Evolutionary conservation across 2,797 vertebrate species (phyloP), one percentile per base, ranked within the genome.

Genomic region (Lepus townsendii): DNA sequence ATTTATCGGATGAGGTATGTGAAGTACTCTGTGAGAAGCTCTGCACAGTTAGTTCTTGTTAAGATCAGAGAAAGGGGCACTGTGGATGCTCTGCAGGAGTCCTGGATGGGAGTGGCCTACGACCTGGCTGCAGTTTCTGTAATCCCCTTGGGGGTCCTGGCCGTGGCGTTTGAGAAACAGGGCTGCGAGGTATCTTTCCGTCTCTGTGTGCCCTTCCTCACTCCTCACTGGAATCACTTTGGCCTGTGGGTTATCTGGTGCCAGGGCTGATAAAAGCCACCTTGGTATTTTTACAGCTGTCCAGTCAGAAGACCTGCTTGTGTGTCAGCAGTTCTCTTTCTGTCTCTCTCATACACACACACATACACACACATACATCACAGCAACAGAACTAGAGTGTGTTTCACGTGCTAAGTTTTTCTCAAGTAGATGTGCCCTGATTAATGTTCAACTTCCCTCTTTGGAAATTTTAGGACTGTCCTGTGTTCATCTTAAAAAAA

Each of bases 51-150:
- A 62, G 50, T 73, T 89, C 75, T 82, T 89, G 50, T 88, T 83
- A 52, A 2, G 22, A 66, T 86, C 38, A 42, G 68, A 96, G 95
- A 95, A 94, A 93, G 90, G 80, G 72, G 35, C 93, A 63, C 84
- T 96, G 83, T 87, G 65, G 84, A 76, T 69, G 52, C 62, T 27
- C 84, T 93, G 32, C 22, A 35, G 50, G n/a, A 71, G 42, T 78
- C 78, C 68, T 38, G 50, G 13, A 4, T 14, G 75, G 88, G 88
- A 60, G 19, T 8, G 19, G 19, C 85, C 22, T 83, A 62, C 88
- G 72, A 0, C 5, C 27, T 27, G 24, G 73, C 92, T 96, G 66
- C 91, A 60, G 83, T 92, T 90, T 79, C 95, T 35, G 1, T 90
- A 42, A 79, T 90, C 83, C 60, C 66, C 12, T 0, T 1, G 9